phyloP scores from a whole-genome alignment of 2,888 invertebrate genomes.

The Actias luna region DNA sequence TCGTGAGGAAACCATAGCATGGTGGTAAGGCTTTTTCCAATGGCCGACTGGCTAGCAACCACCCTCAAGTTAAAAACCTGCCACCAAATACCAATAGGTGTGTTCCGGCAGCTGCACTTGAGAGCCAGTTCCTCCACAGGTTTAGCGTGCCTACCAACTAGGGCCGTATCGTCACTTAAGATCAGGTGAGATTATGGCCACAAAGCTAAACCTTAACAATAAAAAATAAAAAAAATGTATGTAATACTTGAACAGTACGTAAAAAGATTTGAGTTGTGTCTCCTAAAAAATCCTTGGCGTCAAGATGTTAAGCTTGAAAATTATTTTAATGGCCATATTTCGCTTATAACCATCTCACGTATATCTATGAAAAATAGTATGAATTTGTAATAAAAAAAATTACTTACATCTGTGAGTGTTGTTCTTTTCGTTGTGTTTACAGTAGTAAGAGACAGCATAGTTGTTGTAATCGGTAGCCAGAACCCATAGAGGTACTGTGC shows the following conservation, averaged over 20 bases:
- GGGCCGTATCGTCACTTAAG: too few species aligned
- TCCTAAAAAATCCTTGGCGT: too few species aligned
- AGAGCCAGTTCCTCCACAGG: neutral
- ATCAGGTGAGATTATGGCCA: too few species aligned
- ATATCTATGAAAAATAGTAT: too few species aligned
- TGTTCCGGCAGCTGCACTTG: neutral
- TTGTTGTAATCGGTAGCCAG: slow-evolving; percentile 80
- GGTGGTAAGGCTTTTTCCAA: neutral
- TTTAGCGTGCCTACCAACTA: too few species aligned
- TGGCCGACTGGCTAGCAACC: neutral
- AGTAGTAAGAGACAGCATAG: slow-evolving; percentile 18
- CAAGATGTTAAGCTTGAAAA: too few species aligned
- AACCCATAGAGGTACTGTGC: slow-evolving; percentile 54
- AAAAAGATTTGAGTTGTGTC: too few species aligned
- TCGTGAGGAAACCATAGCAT: neutral
- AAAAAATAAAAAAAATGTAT: too few species aligned
- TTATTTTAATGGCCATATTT: too few species aligned
- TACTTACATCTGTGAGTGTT: slow-evolving; percentile 27
- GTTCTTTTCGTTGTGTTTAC: slow-evolving; percentile 23
- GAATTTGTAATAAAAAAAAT: neutral
- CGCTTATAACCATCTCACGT: too few species aligned
- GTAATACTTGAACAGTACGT: too few species aligned
- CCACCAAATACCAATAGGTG: neutral
- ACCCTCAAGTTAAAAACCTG: neutral
- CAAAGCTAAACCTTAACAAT: too few species aligned